These are phyloP conservation scores for Bothrops alternatus DNA, from an alignment of 2,797 vertebrate genomes.

Conservation along the genomic window DNA sequence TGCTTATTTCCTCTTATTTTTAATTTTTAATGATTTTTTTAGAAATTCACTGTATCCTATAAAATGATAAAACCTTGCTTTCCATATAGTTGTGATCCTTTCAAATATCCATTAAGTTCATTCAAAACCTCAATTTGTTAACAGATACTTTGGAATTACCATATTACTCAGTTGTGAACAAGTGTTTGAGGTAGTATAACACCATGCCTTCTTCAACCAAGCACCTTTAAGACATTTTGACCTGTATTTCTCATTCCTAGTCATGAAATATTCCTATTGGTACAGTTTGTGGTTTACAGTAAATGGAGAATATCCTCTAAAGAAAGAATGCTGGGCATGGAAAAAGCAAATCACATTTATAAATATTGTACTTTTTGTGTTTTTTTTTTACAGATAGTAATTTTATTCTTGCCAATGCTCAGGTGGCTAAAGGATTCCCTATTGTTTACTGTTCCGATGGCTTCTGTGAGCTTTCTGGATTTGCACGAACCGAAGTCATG, in stretches of 20 bases:
- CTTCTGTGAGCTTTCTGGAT: constrained; percentile 96
- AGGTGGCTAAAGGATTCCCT: constrained; percentile 93
- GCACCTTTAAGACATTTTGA: not conserved
- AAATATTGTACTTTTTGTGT: constrained; percentile 42
- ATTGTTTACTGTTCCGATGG: constrained; percentile 99
- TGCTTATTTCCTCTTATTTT: not conserved
- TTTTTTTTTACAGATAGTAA: constrained; percentile 86
- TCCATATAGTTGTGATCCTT: not conserved
- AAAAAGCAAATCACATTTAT: not conserved
- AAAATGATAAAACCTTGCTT: not conserved
- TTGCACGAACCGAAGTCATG: constrained; percentile 94
- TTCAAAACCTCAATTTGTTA: not conserved
- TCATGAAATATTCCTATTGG: not conserved
- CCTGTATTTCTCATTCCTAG: not conserved
- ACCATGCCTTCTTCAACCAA: not conserved
- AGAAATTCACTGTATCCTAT: not conserved
- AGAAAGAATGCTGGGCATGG: not conserved
- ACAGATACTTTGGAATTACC: not conserved
- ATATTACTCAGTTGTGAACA: not conserved
- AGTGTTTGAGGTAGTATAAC: not conserved
- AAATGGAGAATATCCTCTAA: not conserved
- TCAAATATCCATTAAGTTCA: not conserved
- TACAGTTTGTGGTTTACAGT: not conserved
- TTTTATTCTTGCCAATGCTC: constrained; percentile 97
- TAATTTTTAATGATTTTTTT: not conserved